Evolutionary conservation across 2,888 invertebrate species (phyloP), one percentile per base, ranked within the genome.

Genomic region (Nymphalis c-album): DNA sequence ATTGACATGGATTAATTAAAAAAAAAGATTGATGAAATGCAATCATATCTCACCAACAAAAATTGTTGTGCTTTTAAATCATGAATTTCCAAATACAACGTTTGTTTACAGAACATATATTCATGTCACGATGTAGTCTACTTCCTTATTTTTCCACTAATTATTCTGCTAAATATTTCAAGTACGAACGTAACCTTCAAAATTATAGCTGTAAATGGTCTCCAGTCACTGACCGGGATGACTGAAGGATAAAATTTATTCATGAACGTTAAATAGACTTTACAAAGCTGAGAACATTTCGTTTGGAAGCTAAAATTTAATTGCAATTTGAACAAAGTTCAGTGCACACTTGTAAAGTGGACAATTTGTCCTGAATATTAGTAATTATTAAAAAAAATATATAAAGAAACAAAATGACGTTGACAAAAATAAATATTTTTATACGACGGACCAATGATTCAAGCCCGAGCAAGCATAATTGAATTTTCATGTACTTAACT

Each of bases 131-230:
- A 64, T 58, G 59, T 53, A 53, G 61, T 64, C 51, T 46, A 64
- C 31, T 69, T 59, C 35, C 64, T 64, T 62, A 40, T 35, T 48
- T 55, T 16, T 48, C 59, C 31, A 40, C 40, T 13, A 63, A 65
- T 53, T 65, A 62, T 65, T 65, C 62, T 35, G 31, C 58, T 53
- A 65, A 61, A 64, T 68, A 53, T 62, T 51, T 18, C 53, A 26
- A 63, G 51, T 40, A 46, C 58, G 62, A 51, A 51, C 51, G 46
- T 62, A 59, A 69, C 53, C 47, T 64, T 69, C 58, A 59, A 26
- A 61, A 62, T 69, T 67, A 60, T 61, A 61, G 47, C 58, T 67
- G 46, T 20, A 64, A 64, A 61, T 53, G 53, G 63, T 62, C 48
- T 64, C 13, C 35, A 64, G 61, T 59, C 50, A 57, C 26, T 68